These are phyloP conservation scores for Tolypeutes matacus DNA, from an alignment of 2,797 vertebrate genomes.

Conservation along the genomic window DNA sequence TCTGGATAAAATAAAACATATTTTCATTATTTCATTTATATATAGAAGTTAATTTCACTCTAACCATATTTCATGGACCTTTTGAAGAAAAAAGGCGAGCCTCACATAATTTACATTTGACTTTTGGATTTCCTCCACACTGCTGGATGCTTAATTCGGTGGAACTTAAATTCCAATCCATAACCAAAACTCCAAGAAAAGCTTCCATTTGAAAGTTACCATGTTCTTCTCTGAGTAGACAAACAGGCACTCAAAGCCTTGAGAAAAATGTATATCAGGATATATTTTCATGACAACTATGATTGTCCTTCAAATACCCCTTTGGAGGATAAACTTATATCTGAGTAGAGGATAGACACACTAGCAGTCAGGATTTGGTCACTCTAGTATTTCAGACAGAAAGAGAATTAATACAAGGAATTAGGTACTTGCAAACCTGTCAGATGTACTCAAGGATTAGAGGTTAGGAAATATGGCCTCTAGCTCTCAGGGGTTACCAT, in stretches of 20 bases:
- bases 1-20: constrained; percentile 43
- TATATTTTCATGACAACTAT: background rate
- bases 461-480: background rate
- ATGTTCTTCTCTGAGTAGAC: background rate
- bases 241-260: background rate
- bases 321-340: background rate
- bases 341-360: background rate
- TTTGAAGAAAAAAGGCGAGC: background rate
- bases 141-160: background rate
- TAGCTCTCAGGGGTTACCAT: background rate
- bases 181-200: background rate
- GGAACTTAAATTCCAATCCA: background rate
- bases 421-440: background rate
- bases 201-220: background rate
- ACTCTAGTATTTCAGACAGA: background rate
- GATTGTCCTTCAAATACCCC: background rate
- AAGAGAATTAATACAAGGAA: constrained; percentile 26
- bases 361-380: background rate
- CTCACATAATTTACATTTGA: constrained; percentile 9
- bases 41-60: background rate
- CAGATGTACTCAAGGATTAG: background rate
- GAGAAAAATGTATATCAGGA: background rate
- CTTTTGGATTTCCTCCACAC: background rate
- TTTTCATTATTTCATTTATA: constrained; percentile 39
- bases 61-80: background rate